Evolutionary conservation across 1,140 invertebrate genomes (phyloP), one percentile per base, ranked within the genome.

Genomic region (Papilio glaucus): DNA sequence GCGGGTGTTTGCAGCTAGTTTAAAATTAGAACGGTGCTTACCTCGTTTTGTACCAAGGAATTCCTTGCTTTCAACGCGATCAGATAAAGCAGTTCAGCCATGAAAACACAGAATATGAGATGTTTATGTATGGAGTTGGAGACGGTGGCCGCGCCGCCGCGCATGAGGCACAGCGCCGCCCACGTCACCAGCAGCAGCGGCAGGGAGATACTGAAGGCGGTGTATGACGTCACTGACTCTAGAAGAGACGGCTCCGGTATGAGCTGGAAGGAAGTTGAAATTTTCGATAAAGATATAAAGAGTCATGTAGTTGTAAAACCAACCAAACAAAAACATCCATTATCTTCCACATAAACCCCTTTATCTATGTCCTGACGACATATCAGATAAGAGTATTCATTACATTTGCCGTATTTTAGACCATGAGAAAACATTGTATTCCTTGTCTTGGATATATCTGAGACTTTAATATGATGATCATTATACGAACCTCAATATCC

Each of bases 51-150:
- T 5, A 98, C 95, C 33, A 98, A 93, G 15, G 95, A 94, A 74
- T 94, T 94, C 41, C 97, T 93, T 0, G 96, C 95, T 89, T 98
- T 98, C 61, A 98, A 93, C 0, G 97, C 97, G 12, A 99, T 94
- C 6, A 99, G 94, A 85, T 98, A 99, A 0, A 99, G 89, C 7
- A 98, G 86, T 84, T 99, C 96, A 0, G 96, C 96, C 60, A 98
- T 91, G 84, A 99, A 97, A 1, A 99, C 95, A 80, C 97, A 98
- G 41, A 98, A 95, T 0, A 98, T 96, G 0, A 99, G 94, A 91
- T 99, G 98, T 83, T 98, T 98, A 84, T 98, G 97, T 70, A 99
- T 99, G 29, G 96, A 97, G 89, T 99, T 99, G 5, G 97, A 97
- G 84, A 99, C 99, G 1, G 98, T 98, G 76, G 97, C 95, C 76